Percentiles rank a stretch among this genome's conserved stretches.
phyloP scores from a whole-genome alignment of 2,113 vertebrate species.

The Ictalurus punctatus region DNA sequence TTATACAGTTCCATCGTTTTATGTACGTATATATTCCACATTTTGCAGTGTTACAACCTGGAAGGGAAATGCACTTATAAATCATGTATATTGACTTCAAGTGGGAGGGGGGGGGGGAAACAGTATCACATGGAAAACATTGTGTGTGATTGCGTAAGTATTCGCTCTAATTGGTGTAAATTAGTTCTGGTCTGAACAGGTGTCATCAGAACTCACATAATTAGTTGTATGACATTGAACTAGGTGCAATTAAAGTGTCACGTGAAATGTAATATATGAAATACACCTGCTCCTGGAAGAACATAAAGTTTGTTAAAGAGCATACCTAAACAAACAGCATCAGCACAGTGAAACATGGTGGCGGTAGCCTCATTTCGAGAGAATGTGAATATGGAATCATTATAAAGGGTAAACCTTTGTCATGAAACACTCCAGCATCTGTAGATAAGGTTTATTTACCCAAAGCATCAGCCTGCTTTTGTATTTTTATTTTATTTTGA shows the following conservation, averaged over 20 bases:
- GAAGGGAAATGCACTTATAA: background rate
- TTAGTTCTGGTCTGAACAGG: background rate
- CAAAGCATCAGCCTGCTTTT: background rate
- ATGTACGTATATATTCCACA: background rate
- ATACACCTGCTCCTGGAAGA: background rate
- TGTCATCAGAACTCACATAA: background rate
- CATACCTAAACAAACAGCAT: background rate
- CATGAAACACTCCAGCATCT: background rate
- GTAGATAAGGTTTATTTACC: background rate
- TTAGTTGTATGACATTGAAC: background rate
- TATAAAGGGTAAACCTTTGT: background rate
- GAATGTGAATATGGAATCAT: background rate
- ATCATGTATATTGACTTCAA: background rate
- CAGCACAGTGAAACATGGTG: background rate
- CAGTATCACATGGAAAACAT: background rate
- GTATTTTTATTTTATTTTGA: background rate
- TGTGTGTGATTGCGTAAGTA: background rate
- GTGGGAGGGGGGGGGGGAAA: no score
- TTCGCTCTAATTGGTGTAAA: background rate
- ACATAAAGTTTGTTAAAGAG: background rate
- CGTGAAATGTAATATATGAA: background rate
- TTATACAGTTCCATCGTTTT: background rate
- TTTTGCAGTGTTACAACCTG: background rate
- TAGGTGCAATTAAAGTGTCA: background rate
- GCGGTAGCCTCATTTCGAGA: background rate